Conservation (phyloP, 2,113 vertebrate species). For the Callipepla squamata region DNA sequence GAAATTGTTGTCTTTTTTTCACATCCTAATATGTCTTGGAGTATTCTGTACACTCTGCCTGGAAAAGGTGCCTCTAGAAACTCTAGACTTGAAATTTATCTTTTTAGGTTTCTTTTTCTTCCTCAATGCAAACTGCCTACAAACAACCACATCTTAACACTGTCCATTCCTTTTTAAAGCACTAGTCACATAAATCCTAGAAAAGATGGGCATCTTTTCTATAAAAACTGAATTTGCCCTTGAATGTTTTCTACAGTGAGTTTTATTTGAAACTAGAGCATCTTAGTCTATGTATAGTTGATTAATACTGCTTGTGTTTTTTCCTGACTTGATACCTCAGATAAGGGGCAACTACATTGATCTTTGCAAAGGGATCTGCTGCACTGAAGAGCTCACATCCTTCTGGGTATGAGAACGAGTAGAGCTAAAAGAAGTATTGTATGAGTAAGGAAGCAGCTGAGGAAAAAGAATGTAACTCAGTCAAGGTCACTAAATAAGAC, state of each 20-base stretch:
- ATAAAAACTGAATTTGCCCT: not conserved
- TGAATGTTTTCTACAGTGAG: not conserved
- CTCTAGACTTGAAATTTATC: not conserved
- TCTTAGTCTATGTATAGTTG: not conserved
- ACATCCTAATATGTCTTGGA: not conserved
- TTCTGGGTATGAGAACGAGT: not conserved
- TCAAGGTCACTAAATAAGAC: not conserved
- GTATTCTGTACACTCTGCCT: not conserved
- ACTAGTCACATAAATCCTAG: not conserved
- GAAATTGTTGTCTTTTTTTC: not conserved
- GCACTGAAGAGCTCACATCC: not conserved
- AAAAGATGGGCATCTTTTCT: not conserved
- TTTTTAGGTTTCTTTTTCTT: not conserved
- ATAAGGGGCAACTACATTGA: not conserved
- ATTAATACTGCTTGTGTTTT: not conserved
- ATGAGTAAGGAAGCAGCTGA: not conserved
- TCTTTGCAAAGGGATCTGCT: not conserved
- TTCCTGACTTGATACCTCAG: not conserved
- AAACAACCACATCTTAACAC: not conserved
- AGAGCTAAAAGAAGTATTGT: not conserved
- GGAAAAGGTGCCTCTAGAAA: not conserved
- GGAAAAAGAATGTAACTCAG: not conserved
- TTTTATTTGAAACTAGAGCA: not conserved
- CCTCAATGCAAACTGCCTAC: not conserved
- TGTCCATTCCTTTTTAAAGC: not conserved